Evolutionary conservation across 2,113 vertebrate species (phyloP).

Genomic region (Apodemus sylvaticus): DNA sequence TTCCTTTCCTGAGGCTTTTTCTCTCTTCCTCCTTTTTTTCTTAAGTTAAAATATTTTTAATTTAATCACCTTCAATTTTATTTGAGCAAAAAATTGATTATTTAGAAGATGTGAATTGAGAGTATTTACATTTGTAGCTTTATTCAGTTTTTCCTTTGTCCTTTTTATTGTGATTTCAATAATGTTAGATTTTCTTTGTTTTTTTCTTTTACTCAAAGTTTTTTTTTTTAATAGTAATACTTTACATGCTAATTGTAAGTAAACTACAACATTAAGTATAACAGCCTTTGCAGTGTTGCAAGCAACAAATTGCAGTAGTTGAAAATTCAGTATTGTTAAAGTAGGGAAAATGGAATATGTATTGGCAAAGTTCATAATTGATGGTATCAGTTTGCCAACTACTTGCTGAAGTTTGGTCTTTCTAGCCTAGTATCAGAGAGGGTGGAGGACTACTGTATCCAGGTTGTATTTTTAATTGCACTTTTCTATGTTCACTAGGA

Average conservation of each 20-base stretch:
- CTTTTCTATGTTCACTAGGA: background rate
- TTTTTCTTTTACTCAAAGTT: slow-evolving; percentile 15
- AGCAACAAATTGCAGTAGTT: slow-evolving; percentile 28
- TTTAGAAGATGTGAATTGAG: background rate
- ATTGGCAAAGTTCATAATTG: background rate
- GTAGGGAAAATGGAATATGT: slow-evolving; percentile 37
- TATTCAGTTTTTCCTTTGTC: background rate
- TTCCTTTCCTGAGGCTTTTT: slow-evolving; percentile 21
- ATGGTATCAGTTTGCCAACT: background rate
- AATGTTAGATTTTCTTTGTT: slow-evolving; percentile 38
- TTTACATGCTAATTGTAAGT: background rate
- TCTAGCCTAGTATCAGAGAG: background rate
- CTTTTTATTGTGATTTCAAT: slow-evolving; percentile 19
- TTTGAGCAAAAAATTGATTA: background rate
- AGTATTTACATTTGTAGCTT: background rate
- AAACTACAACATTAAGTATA: slow-evolving; percentile 15
- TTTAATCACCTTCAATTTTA: slow-evolving; percentile 18
- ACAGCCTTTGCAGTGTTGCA: slow-evolving; percentile 21
- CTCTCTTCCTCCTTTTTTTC: background rate
- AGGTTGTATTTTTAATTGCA: background rate
- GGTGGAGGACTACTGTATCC: background rate
- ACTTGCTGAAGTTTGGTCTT: slow-evolving; percentile 30
- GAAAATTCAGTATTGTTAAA: slow-evolving; percentile 46
- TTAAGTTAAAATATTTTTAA: background rate
- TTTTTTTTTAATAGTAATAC: slow-evolving; percentile 35